These are phyloP conservation scores for Cotesia glomerata DNA, from an alignment of 1,140 invertebrate genomes.

Conservation along the genomic window DNA sequence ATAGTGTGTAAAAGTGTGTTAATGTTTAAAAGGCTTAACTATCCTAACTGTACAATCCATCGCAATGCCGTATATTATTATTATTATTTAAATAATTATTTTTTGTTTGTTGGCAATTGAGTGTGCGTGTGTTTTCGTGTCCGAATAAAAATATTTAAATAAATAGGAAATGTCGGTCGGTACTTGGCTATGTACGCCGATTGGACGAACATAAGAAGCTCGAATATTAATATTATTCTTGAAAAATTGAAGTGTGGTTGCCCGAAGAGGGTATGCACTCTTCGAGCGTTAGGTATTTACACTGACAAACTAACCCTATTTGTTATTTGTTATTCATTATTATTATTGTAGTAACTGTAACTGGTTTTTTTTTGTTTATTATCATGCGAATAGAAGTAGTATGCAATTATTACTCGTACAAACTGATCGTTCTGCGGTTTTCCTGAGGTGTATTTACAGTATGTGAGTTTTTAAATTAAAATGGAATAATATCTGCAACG, in stretches of 20 bases:
- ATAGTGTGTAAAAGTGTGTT: constrained; percentile 42
- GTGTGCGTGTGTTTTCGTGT: constrained; percentile 30
- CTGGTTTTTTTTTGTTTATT: too few species aligned
- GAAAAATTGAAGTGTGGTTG: constrained; percentile 56
- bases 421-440: constrained; percentile 59
- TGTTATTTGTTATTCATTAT: constrained; percentile 46
- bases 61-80: constrained; percentile 48
- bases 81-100: constrained; percentile 35
- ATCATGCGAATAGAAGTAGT: background rate
- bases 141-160: background rate
- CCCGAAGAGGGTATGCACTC: constrained; percentile 62
- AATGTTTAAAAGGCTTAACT: constrained; percentile 44
- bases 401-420: constrained; percentile 50
- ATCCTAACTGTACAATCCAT: constrained; percentile 57
- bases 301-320: constrained; percentile 63
- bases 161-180: constrained; percentile 11
- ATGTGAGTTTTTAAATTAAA: constrained; percentile 45
- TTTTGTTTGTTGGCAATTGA: constrained; percentile 39
- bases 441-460: constrained; percentile 63
- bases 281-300: constrained; percentile 63
- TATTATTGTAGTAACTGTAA: background rate
- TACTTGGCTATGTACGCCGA: constrained; percentile 41
- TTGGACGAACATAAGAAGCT: constrained; percentile 51
- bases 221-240: constrained; percentile 51
- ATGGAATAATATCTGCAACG: constrained; percentile 62